These are phyloP conservation scores for Germaria angustata DNA, from an alignment of 2,888 invertebrate species.

Conservation along the genomic window DNA sequence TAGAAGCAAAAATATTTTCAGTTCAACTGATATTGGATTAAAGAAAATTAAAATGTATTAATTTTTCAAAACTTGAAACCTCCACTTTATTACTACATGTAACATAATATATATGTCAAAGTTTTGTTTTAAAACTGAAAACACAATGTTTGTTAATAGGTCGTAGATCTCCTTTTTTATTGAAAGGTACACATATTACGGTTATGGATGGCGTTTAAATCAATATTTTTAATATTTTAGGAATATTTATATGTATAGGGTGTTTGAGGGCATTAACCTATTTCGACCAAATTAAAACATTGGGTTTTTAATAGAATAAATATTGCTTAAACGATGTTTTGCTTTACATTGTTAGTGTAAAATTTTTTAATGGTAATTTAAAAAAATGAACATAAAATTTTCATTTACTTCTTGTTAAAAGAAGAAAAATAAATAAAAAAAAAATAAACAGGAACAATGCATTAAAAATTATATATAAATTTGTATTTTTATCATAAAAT, in stretches of 20 bases:
- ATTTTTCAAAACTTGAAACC: neutral
- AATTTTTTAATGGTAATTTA: conserved; percentile 20
- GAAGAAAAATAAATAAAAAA: neutral
- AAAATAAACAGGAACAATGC: conserved; percentile 60
- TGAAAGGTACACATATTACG: conserved; percentile 42
- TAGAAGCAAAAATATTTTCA: too few relatives aligned
- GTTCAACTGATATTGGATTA: neutral
- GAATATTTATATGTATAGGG: conserved; percentile 11
- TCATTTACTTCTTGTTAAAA: conserved; percentile 20
- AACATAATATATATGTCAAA: neutral
- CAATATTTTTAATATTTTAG: neutral
- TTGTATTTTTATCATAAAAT: conserved; percentile 39
- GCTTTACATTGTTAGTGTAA: neutral
- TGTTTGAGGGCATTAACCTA: neutral
- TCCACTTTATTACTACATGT: conserved; percentile 5
- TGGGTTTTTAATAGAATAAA: conserved; percentile 36
- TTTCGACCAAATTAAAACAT: conserved; percentile 27
- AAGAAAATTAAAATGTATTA: neutral
- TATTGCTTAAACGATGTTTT: conserved; percentile 48
- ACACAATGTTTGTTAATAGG: conserved; percentile 42
- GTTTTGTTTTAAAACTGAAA: conserved; percentile 46
- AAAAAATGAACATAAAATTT: conserved; percentile 25
- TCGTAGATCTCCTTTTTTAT: neutral
- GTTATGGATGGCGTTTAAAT: conserved; percentile 38
- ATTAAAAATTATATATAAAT: conserved; percentile 47